Conservation (phyloP, 2,888 invertebrate genomes). For the Poecilobothrus nobilitatus region DNA sequence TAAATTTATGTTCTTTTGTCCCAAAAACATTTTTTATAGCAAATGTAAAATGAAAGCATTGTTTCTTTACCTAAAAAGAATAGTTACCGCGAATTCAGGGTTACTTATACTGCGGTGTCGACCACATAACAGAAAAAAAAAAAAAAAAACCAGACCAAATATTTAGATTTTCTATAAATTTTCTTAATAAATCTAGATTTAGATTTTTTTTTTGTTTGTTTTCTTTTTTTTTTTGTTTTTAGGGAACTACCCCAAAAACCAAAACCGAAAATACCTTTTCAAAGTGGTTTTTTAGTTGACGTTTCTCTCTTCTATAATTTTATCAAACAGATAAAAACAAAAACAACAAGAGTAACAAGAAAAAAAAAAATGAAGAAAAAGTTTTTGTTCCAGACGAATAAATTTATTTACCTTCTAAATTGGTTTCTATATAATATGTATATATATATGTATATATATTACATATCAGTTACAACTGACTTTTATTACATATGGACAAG, state of each 20-base stretch:
- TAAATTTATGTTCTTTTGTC: slow-evolving; percentile 3
- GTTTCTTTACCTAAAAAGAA: too few relatives aligned
- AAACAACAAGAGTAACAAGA: too few relatives aligned
- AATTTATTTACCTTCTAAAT: slow-evolving; percentile 3
- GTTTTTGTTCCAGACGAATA: slow-evolving; percentile 6
- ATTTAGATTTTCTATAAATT: slow-evolving; percentile 3
- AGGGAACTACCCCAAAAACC: not conserved
- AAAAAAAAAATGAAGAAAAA: not conserved
- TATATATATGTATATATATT: too few relatives aligned
- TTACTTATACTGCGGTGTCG: slow-evolving; percentile 1
- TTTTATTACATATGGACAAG: not conserved
- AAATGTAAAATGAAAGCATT: not conserved
- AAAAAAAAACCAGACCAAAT: not conserved
- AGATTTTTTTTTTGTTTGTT: too few relatives aligned
- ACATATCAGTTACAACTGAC: not conserved
- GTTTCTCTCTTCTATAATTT: not conserved
- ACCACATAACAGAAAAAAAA: not conserved
- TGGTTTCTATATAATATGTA: not conserved
- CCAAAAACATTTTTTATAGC: not conserved
- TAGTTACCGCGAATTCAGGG: slow-evolving; percentile 1
- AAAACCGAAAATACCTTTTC: slow-evolving; percentile 1
- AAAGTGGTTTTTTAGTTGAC: slow-evolving; percentile 5
- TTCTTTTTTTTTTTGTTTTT: too few relatives aligned
- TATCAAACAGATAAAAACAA: not conserved
- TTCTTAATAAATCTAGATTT: not conserved